phyloP scores from a whole-genome alignment of 2,888 invertebrate genomes.

The Anthrax anthrax region DNA sequence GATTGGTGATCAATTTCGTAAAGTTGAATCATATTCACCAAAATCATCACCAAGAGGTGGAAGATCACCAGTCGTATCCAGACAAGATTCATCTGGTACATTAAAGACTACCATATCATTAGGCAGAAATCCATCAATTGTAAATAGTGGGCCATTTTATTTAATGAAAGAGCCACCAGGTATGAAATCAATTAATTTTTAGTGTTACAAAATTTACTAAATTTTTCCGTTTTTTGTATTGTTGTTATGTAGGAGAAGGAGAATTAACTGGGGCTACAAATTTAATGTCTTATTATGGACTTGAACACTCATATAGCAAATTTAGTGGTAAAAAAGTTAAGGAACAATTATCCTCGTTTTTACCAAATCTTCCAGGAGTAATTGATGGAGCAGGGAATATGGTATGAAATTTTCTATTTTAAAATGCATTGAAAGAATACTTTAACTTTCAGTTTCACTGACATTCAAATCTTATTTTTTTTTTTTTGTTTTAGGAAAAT shows the following conservation, averaged over 20 bases:
- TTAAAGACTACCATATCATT: conserved; percentile 94
- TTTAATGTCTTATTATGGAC: conserved; percentile 89
- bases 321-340: conserved; percentile 93
- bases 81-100: conserved; percentile 94
- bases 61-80: conserved; percentile 86
- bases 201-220: neutral
- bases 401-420: conserved; percentile 30
- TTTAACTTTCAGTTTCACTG: conserved; percentile 83
- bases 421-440: conserved; percentile 49
- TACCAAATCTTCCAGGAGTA: conserved; percentile 89
- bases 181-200: conserved; percentile 24
- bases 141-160: conserved; percentile 96
- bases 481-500: conserved; percentile 39
- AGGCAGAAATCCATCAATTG: conserved; percentile 93
- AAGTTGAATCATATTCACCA: conserved; percentile 88
- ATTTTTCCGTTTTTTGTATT: neutral
- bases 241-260: conserved; percentile 53
- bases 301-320: conserved; percentile 95
- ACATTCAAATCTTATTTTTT: conserved; percentile 24
- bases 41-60: conserved; percentile 90
- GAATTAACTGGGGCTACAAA: conserved; percentile 93
- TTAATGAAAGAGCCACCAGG: conserved; percentile 94
- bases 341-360: conserved; percentile 87
- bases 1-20: conserved; percentile 85
- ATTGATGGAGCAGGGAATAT: conserved; percentile 77